These are phyloP conservation scores for Brachypalpus laphriformis DNA, from an alignment of 2,888 invertebrate species.

Conservation along the genomic window DNA sequence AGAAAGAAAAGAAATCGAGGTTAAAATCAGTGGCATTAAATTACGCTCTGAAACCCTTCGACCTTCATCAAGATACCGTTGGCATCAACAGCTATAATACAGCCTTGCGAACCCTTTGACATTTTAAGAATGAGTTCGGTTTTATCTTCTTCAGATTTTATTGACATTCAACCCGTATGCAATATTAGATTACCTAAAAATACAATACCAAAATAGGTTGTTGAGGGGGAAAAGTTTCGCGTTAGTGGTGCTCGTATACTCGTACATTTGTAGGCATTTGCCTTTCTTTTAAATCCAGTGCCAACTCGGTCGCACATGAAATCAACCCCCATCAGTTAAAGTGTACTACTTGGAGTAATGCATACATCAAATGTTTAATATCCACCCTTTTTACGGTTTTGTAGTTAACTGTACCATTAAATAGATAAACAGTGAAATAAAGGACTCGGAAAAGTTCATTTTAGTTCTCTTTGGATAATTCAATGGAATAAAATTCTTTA, in stretches of 20 bases:
- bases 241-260: constrained; percentile 7
- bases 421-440: constrained; percentile 51
- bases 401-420: constrained; percentile 51
- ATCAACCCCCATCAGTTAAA: constrained; percentile 34
- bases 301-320: constrained; percentile 37
- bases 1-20: background rate
- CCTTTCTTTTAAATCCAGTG: constrained; percentile 42
- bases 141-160: constrained; percentile 66
- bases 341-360: constrained; percentile 32
- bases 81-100: constrained; percentile 34
- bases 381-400: constrained; percentile 56
- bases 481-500: background rate
- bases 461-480: constrained; percentile 46
- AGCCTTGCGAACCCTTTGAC: constrained; percentile 47
- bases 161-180: constrained; percentile 70
- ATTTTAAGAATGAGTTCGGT: constrained; percentile 64
- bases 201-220: constrained; percentile 8
- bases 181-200: constrained; percentile 61
- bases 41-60: constrained; percentile 52
- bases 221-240: constrained; percentile 35
- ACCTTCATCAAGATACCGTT: constrained; percentile 55
- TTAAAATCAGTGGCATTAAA: constrained; percentile 57
- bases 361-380: constrained; percentile 49
- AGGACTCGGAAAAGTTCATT: constrained; percentile 42
- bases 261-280: background rate